These are phyloP conservation scores for Odontomyia ornata DNA, from an alignment of 2,888 invertebrate species.

Conservation along the genomic window DNA sequence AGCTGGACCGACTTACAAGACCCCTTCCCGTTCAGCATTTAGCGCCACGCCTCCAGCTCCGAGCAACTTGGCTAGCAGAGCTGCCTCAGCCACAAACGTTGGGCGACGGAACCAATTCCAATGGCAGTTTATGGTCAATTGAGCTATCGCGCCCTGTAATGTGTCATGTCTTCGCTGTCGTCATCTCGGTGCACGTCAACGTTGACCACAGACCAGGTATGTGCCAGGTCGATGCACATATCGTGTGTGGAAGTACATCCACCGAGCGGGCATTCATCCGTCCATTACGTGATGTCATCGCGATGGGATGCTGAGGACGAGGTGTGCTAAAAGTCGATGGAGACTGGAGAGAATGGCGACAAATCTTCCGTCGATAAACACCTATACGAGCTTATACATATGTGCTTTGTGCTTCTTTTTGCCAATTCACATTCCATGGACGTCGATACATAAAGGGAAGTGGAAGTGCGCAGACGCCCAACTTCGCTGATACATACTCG, in stretches of 20 bases:
- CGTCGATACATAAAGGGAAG: too few species aligned
- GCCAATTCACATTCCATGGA: too few species aligned
- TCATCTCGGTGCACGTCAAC: neutral
- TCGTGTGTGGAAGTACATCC: neutral
- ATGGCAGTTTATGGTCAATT: slow-evolving; percentile 27
- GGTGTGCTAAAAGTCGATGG: neutral
- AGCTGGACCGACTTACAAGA: slow-evolving; percentile 43
- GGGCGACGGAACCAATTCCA: neutral
- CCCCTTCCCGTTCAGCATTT: slow-evolving; percentile 6
- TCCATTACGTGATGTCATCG: neutral
- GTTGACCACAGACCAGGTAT: slow-evolving; percentile 11
- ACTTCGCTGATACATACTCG: neutral
- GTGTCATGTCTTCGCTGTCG: neutral
- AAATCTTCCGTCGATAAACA: slow-evolving; percentile 2
- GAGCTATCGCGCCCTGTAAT: slow-evolving; percentile 10
- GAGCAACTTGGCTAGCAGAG: neutral
- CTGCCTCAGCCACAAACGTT: neutral
- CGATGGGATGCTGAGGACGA: neutral
- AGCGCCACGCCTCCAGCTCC: slow-evolving; percentile 32
- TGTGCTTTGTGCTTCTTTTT: too few species aligned
- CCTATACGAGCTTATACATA: neutral
- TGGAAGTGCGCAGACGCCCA: too few species aligned
- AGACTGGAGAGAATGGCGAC: slow-evolving; percentile 15
- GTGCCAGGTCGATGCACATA: slow-evolving; percentile 18
- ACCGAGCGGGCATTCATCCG: neutral